Conservation (phyloP, 2,888 invertebrate genomes). For the Mesorhabditis spiculigera region DNA sequence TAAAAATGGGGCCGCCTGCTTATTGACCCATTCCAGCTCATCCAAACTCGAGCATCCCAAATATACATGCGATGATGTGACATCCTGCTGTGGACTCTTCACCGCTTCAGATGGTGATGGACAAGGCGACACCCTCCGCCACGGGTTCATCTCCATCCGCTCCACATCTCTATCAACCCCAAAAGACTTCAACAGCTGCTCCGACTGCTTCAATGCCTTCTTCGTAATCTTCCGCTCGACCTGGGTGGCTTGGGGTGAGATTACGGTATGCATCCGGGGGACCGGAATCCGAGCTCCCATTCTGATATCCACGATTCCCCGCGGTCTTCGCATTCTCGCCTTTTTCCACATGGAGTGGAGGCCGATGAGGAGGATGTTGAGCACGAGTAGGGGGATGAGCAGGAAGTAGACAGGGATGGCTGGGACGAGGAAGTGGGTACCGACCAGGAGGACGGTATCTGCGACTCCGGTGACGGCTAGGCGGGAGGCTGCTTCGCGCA, state of each 20-base stretch:
- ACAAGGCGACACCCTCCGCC: not conserved
- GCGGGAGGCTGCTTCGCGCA: conserved; percentile 7
- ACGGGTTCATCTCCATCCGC: not conserved
- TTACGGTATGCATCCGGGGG: conserved; percentile 25
- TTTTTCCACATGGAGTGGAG: conserved; percentile 20
- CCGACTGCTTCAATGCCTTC: not conserved
- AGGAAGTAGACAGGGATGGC: conserved; percentile 43
- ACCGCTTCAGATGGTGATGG: not conserved
- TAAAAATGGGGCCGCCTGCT: conserved; percentile 48
- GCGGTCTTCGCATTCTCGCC: not conserved
- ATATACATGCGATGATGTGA: not conserved
- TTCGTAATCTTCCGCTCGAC: not conserved
- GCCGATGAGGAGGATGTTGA: conserved; percentile 46
- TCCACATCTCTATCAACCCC: not conserved
- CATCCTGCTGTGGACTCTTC: too few relatives aligned
- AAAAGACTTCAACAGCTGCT: not conserved
- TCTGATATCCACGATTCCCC: not conserved
- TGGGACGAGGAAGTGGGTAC: conserved; percentile 32
- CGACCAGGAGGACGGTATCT: conserved; percentile 33
- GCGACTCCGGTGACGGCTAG: conserved; percentile 21
- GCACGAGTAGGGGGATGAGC: conserved; percentile 44
- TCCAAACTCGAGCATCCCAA: conserved; percentile 46
- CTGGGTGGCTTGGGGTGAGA: not conserved
- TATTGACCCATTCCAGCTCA: conserved; percentile 52
- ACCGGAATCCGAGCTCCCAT: conserved; percentile 15